phyloP scores from a whole-genome alignment of 2,888 invertebrate species.

The Belgica antarctica region DNA sequence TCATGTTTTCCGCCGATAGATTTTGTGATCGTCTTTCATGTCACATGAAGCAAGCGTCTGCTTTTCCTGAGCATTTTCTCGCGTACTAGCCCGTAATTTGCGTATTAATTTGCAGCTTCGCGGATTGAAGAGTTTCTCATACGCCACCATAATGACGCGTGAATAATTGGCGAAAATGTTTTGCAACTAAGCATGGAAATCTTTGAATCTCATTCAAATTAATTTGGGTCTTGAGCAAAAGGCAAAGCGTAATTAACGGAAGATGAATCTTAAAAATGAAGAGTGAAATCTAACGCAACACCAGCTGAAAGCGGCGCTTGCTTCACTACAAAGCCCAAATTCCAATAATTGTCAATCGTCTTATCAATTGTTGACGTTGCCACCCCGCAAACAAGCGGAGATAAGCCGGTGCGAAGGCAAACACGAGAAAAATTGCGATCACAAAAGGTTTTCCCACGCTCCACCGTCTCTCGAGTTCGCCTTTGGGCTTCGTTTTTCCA shows the following conservation, averaged over 20 bases:
- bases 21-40: neutral
- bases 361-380: neutral
- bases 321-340: neutral
- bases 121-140: no score
- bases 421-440: conserved; percentile 3
- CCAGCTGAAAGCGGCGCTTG: neutral
- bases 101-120: neutral
- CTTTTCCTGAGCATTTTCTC: neutral
- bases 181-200: conserved; percentile 35
- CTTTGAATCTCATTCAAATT: conserved; percentile 26
- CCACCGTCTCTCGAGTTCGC: conserved; percentile 11
- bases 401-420: neutral
- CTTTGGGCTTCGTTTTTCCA: neutral
- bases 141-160: conserved; percentile 21
- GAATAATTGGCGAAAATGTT: conserved; percentile 31
- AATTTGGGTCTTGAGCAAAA: conserved; percentile 15
- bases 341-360: neutral
- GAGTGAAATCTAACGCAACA: neutral
- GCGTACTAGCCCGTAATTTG: neutral
- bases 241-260: no score
- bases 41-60: no score
- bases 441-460: conserved; percentile 19
- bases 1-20: no score
- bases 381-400: neutral
- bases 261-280: conserved; percentile 12